phyloP scores from a whole-genome alignment of 2,113 vertebrate species.

The Phocoena phocoena region DNA sequence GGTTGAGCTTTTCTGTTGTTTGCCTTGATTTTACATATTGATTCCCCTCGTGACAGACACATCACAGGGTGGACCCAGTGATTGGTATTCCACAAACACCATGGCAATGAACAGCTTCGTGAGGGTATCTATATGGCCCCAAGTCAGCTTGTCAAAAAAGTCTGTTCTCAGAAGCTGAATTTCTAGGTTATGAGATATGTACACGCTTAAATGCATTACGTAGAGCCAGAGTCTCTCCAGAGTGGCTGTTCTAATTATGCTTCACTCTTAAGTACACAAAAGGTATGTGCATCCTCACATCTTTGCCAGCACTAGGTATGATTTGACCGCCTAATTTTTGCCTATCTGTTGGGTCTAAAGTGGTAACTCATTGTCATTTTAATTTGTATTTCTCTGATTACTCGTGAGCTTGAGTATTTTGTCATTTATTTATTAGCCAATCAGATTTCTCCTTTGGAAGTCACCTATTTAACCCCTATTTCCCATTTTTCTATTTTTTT shows the following conservation, averaged over 20 bases:
- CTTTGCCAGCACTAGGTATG: background rate
- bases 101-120: background rate
- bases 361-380: background rate
- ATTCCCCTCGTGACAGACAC: background rate
- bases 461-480: background rate
- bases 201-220: background rate
- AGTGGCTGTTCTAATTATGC: background rate
- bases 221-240: background rate
- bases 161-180: background rate
- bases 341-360: background rate
- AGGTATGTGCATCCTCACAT: background rate
- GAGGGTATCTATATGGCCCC: background rate
- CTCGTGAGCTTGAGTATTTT: background rate
- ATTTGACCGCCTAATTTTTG: background rate
- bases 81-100: background rate
- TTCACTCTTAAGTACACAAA: background rate
- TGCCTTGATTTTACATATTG: background rate
- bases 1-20: background rate
- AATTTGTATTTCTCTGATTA: constrained; percentile 10
- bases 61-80: background rate
- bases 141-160: background rate
- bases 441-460: background rate
- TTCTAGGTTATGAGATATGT: background rate
- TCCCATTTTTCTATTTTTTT: background rate
- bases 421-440: background rate